These are phyloP conservation scores for Drosophila pegasa DNA, from an alignment of 2,888 invertebrate species.

Conservation along the genomic window DNA sequence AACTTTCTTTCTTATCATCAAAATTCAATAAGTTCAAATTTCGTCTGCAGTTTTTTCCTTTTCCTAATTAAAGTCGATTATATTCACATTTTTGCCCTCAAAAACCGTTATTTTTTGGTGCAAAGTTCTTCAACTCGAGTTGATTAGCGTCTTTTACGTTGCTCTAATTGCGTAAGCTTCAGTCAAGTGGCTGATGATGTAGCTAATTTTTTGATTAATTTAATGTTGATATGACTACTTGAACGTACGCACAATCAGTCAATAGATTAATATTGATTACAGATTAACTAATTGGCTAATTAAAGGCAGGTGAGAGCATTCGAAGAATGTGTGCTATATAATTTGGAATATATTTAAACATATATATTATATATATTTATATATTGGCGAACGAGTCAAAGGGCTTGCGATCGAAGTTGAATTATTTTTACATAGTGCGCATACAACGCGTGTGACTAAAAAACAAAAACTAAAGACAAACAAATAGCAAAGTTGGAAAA, in stretches of 20 bases:
- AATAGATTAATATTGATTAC: constrained; percentile 15
- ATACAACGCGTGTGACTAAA: constrained; percentile 23
- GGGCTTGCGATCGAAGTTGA: constrained; percentile 24
- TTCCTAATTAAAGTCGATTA: not conserved
- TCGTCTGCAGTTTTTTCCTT: not conserved
- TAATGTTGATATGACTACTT: constrained; percentile 47
- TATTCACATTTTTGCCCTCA: not conserved
- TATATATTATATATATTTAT: not conserved
- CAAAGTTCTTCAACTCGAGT: constrained; percentile 1
- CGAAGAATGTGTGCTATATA: not conserved
- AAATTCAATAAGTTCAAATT: not conserved
- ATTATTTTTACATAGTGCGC: constrained; percentile 57
- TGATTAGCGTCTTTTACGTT: constrained; percentile 13
- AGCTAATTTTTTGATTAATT: constrained; percentile 24
- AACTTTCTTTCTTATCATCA: too few relatives aligned
- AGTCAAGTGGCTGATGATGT: constrained; percentile 2
- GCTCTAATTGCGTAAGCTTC: constrained; percentile 35
- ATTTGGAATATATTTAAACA: not conserved
- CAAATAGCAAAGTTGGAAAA: constrained; percentile 35
- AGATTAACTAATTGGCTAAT: constrained; percentile 35
- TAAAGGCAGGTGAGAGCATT: not conserved
- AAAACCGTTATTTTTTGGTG: not conserved
- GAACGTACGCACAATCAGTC: constrained; percentile 22
- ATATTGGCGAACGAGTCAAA: constrained; percentile 4
- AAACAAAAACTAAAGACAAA: constrained; percentile 11